Conservation (phyloP, 2,888 invertebrate genomes). For the Loripinus fragilis region DNA sequence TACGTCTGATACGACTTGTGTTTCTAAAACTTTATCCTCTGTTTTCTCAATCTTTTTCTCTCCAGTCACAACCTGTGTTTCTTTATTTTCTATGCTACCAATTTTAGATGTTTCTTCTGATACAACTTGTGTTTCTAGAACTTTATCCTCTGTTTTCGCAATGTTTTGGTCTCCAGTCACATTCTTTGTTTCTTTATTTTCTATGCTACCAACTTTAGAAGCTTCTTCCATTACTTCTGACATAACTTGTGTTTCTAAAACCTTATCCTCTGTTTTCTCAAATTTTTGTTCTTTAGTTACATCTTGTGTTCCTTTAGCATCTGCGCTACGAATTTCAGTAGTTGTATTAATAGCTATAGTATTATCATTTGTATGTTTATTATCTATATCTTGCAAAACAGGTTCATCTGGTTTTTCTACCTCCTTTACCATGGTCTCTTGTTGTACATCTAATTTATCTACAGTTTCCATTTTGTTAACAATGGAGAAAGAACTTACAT, state of each 20-base stretch:
- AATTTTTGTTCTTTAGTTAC: background rate
- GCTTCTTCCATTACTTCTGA: conserved; percentile 47
- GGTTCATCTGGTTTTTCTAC: too few relatives aligned
- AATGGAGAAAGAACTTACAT: too few relatives aligned
- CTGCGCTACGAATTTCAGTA: background rate
- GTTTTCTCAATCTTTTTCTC: conserved; percentile 38
- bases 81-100: background rate
- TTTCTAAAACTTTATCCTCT: conserved; percentile 56
- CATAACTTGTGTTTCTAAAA: conserved; percentile 46
- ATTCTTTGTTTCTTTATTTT: too few relatives aligned
- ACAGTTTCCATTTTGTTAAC: too few relatives aligned
- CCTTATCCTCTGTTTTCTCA: conserved; percentile 18
- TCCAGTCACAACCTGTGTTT: background rate
- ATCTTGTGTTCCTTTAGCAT: background rate
- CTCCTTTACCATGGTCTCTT: too few relatives aligned
- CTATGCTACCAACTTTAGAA: background rate
- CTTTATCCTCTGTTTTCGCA: too few relatives aligned
- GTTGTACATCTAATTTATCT: too few relatives aligned
- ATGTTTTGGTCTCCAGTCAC: too few relatives aligned
- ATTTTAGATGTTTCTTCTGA: background rate
- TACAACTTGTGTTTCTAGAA: background rate
- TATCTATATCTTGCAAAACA: too few relatives aligned
- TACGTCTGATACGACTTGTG: conserved; percentile 39
- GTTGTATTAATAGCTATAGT: background rate
- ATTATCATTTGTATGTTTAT: background rate